Percentiles rank a stretch among this genome's conserved stretches.
Evolutionary conservation across 2,113 vertebrate species (phyloP).

Genomic region (Tylochromis polylepis): DNA sequence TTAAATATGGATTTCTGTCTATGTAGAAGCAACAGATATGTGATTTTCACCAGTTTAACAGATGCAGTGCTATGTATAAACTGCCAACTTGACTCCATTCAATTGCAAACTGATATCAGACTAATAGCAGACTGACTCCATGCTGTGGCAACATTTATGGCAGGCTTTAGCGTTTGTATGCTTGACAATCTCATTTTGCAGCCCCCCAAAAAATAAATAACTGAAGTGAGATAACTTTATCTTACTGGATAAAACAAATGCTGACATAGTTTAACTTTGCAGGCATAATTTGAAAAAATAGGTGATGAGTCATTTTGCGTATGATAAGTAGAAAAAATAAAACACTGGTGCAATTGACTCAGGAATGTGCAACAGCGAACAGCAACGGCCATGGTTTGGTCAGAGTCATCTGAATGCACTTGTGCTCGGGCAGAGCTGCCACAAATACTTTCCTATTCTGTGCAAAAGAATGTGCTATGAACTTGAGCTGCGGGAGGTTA

Average conservation of each 20-base stretch:
- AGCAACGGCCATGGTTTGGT: constrained; percentile 11
- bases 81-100: too few species aligned
- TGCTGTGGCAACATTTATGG: not conserved
- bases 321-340: constrained; percentile 11
- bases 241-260: not conserved
- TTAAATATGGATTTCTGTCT: too few species aligned
- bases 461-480: not conserved
- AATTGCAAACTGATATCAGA: too few species aligned
- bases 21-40: too few species aligned
- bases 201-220: not conserved
- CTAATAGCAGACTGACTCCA: too few species aligned
- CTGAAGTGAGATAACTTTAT: not conserved
- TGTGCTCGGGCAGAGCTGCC: not conserved
- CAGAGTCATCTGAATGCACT: constrained; percentile 30
- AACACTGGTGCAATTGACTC: constrained; percentile 32
- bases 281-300: rapidly evolving
- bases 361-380: constrained; percentile 41
- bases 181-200: not conserved
- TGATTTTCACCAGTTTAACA: too few species aligned
- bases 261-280: not conserved
- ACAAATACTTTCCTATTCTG: constrained; percentile 29
- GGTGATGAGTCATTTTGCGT: not conserved
- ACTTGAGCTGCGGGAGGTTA: not conserved
- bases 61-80: too few species aligned
- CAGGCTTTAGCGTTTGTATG: rapidly evolving